A percentile compares a stretch with the other conserved stretches of the same genome.
phyloP scores from a whole-genome alignment of 2,797 vertebrate genomes.

The Acanthurus leucopareius region DNA sequence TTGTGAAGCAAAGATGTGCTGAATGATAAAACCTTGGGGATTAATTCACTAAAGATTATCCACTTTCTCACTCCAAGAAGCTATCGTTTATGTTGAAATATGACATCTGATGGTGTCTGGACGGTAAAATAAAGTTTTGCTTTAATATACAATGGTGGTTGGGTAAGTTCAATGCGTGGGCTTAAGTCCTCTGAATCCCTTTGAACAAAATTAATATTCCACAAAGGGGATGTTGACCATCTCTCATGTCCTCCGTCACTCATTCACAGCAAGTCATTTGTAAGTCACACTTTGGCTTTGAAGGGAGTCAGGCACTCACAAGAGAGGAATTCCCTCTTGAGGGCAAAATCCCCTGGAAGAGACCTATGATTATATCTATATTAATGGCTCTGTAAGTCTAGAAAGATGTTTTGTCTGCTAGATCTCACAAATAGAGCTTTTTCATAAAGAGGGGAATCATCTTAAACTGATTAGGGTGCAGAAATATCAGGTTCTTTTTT shows the following conservation, averaged over 20 bases:
- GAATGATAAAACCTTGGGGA: neutral
- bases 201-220: constrained; percentile 74
- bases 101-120: neutral
- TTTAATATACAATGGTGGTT: constrained; percentile 13
- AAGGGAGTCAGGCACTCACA: constrained; percentile 79
- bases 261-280: constrained; percentile 85
- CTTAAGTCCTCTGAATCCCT: constrained; percentile 51
- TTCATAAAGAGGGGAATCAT: constrained; percentile 86
- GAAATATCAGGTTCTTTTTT: constrained; percentile 85
- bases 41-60: neutral
- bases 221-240: constrained; percentile 70
- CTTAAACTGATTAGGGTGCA: constrained; percentile 91
- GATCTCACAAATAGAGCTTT: constrained; percentile 81
- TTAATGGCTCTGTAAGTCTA: constrained; percentile 83
- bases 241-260: constrained; percentile 83
- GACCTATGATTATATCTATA: constrained; percentile 88
- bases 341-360: constrained; percentile 79
- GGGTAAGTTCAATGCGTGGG: constrained; percentile 10
- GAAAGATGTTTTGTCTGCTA: constrained; percentile 83
- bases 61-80: neutral
- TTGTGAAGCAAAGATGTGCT: neutral
- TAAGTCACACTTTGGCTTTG: constrained; percentile 87
- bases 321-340: constrained; percentile 82
- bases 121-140: constrained; percentile 19
- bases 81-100: constrained; percentile 14